phyloP scores from a whole-genome alignment of 2,888 invertebrate genomes.

The Tubulanus polymorphus region DNA sequence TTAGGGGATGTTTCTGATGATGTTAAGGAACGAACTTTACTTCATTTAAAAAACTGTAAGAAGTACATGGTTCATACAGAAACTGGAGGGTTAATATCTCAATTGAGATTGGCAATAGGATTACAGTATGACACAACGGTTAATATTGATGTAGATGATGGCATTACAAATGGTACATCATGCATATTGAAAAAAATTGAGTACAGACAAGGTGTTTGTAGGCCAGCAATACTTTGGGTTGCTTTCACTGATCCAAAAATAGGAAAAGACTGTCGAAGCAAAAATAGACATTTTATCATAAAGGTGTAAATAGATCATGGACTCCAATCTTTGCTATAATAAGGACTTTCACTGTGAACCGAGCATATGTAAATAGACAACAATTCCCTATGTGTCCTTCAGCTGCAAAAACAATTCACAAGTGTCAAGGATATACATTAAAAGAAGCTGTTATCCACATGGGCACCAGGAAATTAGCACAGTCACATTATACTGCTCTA shows the following conservation, averaged over 20 bases:
- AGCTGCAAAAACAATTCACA: not conserved
- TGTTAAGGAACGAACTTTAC: conserved; percentile 2
- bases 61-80: not conserved
- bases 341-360: not conserved
- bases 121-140: not conserved
- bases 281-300: not conserved
- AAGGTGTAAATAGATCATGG: not conserved
- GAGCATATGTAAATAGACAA: not conserved
- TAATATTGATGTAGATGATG: not conserved
- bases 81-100: not conserved
- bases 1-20: conserved; percentile 14
- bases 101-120: not conserved
- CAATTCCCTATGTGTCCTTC: not conserved
- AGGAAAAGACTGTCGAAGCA: not conserved
- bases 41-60: not conserved
- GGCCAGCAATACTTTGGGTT: not conserved
- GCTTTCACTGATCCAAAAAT: not conserved
- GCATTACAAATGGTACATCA: not conserved
- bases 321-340: not conserved
- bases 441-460: not conserved
- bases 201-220: not conserved
- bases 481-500: conserved; percentile 23
- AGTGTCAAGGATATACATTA: not conserved
- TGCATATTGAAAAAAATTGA: not conserved
- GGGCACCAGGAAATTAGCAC: not conserved